These are phyloP conservation scores for Pterocles orientalis DNA, from an alignment of 2,113 vertebrate species.

Conservation along the genomic window DNA sequence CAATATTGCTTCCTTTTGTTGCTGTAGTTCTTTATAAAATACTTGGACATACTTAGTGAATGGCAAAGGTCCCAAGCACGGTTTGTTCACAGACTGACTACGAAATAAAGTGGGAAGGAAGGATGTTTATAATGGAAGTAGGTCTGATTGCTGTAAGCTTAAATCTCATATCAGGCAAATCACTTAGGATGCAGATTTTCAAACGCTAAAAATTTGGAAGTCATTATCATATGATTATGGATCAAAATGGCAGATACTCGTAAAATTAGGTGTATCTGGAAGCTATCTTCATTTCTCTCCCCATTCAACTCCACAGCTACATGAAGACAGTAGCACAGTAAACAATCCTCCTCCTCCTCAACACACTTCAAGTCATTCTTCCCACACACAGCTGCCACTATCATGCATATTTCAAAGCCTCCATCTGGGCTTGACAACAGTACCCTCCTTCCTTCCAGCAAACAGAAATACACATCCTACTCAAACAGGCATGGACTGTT, in stretches of 20 bases:
- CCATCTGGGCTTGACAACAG: slow-evolving; percentile 82
- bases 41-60: background rate
- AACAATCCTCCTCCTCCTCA: slow-evolving; percentile 74
- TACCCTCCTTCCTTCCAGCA: slow-evolving; percentile 76
- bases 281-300: slow-evolving; percentile 20
- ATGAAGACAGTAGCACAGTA: slow-evolving; percentile 63
- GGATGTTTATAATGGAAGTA: background rate
- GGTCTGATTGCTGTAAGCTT: background rate
- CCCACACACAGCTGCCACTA: slow-evolving; percentile 82
- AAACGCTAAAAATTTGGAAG: background rate
- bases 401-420: slow-evolving; percentile 77
- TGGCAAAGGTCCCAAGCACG: background rate
- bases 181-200: background rate
- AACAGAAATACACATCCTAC: slow-evolving; percentile 76
- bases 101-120: background rate
- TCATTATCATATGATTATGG: background rate
- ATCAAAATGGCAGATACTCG: background rate
- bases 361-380: slow-evolving; percentile 75
- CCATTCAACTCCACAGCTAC: slow-evolving; percentile 67
- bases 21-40: background rate
- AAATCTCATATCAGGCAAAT: background rate
- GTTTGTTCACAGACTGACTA: background rate
- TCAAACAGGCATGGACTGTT: slow-evolving; percentile 67
- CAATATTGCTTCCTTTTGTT: background rate
- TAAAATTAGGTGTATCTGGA: background rate